Conservation (phyloP, 1,140 invertebrate genomes). For the Drosophila jambulina region DNA sequence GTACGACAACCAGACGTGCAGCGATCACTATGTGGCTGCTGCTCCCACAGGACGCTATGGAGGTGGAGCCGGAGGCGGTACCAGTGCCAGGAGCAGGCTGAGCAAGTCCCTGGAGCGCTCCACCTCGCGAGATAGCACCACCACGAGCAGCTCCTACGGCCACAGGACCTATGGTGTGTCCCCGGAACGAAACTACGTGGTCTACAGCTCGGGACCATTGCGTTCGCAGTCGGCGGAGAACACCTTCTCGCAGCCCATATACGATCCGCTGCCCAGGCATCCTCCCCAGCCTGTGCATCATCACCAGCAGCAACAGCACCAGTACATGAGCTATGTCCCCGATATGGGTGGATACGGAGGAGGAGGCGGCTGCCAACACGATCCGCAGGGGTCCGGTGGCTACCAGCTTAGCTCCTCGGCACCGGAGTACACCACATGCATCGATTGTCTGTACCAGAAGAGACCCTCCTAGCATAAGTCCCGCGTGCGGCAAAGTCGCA, state of each 20-base stretch:
- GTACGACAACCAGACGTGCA: slow-evolving; percentile 83
- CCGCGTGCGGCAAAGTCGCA: slow-evolving; percentile 85
- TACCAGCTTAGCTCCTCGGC: slow-evolving; percentile 87
- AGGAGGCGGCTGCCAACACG: slow-evolving; percentile 58
- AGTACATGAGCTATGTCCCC: slow-evolving; percentile 58
- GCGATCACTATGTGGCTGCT: slow-evolving; percentile 81
- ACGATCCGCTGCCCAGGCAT: slow-evolving; percentile 65
- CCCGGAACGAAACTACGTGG: slow-evolving; percentile 76
- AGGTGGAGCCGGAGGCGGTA: background rate
- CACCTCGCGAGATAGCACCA: slow-evolving; percentile 76
- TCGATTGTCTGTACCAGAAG: slow-evolving; percentile 88
- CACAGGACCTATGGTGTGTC: slow-evolving; percentile 74
- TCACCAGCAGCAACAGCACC: slow-evolving; percentile 39
- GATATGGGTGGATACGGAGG: slow-evolving; percentile 51
- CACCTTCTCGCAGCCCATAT: slow-evolving; percentile 72
- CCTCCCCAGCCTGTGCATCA: slow-evolving; percentile 47
- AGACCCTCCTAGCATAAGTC: slow-evolving; percentile 88
- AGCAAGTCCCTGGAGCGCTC: slow-evolving; percentile 83
- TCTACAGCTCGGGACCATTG: slow-evolving; percentile 70
- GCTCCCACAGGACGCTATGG: slow-evolving; percentile 64
- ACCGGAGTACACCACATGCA: slow-evolving; percentile 89
- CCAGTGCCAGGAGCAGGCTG: slow-evolving; percentile 34
- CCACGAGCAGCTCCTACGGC: slow-evolving; percentile 75
- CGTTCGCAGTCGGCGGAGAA: slow-evolving; percentile 84
- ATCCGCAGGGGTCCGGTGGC: slow-evolving; percentile 55